These are phyloP conservation scores for Notechis scutatus DNA, from an alignment of 2,113 vertebrate species.

Conservation along the genomic window DNA sequence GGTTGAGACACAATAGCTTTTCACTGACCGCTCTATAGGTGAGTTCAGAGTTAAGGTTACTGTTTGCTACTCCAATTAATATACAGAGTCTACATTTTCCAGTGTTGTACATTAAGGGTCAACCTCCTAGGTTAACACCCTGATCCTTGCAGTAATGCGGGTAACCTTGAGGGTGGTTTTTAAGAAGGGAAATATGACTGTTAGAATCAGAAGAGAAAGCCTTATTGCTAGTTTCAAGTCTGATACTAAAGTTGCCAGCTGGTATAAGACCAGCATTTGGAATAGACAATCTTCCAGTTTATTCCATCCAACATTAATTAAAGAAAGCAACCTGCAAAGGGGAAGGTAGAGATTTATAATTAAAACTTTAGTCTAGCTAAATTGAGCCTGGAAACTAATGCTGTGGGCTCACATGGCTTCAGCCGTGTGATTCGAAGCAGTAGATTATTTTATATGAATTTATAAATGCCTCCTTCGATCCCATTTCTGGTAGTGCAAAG, in stretches of 20 bases:
- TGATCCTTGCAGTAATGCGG: not conserved
- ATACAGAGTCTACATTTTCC: not conserved
- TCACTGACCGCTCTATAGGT: not conserved
- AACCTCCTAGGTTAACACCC: not conserved
- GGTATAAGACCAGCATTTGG: not conserved
- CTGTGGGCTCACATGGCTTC: not conserved
- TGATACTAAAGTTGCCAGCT: not conserved
- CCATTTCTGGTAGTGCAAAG: not conserved
- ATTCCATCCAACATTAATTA: not conserved
- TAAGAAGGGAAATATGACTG: not conserved
- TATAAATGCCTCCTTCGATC: not conserved
- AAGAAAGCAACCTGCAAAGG: not conserved
- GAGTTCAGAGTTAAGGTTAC: not conserved
- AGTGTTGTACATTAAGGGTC: not conserved
- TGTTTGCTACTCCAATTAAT: not conserved
- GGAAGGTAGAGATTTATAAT: not conserved
- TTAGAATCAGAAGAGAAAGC: not conserved
- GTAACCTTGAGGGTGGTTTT: not conserved
- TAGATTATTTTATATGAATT: not conserved
- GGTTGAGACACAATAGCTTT: not conserved
- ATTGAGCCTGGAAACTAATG: not conserved
- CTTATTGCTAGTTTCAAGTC: not conserved
- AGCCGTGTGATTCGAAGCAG: not conserved
- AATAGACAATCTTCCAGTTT: not conserved
- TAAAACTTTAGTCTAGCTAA: not conserved